These are phyloP conservation scores for Diploscapter pachys DNA, from an alignment of 1,140 invertebrate genomes.

Conservation along the genomic window DNA sequence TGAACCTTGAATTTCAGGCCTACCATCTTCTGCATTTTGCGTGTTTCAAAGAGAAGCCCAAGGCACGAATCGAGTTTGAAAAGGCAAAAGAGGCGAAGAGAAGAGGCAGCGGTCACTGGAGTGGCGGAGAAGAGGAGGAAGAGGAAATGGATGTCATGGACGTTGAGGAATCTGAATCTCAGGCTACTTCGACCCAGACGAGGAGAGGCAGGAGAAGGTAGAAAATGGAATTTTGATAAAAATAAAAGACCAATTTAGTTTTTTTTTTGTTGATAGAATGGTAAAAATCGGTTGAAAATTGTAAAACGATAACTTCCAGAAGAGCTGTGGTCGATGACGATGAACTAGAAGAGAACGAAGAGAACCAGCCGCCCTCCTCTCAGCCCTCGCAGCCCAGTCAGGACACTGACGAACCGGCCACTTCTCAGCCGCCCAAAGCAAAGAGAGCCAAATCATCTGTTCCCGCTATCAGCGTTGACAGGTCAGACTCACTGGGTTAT, in stretches of 20 bases:
- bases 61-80: slow-evolving; percentile 35
- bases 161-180: too few species aligned
- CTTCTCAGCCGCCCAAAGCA: slow-evolving; percentile 6
- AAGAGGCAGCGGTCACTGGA: not conserved
- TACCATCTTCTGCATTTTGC: slow-evolving; percentile 95
- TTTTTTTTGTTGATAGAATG: not conserved
- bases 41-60: slow-evolving; percentile 79
- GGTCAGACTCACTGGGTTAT: slow-evolving; percentile 1
- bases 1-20: slow-evolving; percentile 62
- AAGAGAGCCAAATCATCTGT: slow-evolving; percentile 26
- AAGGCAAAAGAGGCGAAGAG: slow-evolving; percentile 30
- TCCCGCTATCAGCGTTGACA: slow-evolving; percentile 19
- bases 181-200: too few species aligned
- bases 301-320: not conserved
- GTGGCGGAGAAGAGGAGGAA: slow-evolving; percentile 32
- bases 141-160: slow-evolving; percentile 15
- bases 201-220: not conserved
- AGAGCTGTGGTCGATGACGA: slow-evolving; percentile 26
- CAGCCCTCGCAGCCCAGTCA: too few species aligned
- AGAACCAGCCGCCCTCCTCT: slow-evolving; percentile 4
- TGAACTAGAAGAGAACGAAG: slow-evolving; percentile 17
- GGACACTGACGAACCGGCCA: too few species aligned
- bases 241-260: too few species aligned
- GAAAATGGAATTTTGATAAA: slow-evolving; percentile 16
- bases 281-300: too few species aligned